Evolutionary conservation across 2,113 vertebrate genomes (phyloP).

Genomic region (Catagonus wagneri): DNA sequence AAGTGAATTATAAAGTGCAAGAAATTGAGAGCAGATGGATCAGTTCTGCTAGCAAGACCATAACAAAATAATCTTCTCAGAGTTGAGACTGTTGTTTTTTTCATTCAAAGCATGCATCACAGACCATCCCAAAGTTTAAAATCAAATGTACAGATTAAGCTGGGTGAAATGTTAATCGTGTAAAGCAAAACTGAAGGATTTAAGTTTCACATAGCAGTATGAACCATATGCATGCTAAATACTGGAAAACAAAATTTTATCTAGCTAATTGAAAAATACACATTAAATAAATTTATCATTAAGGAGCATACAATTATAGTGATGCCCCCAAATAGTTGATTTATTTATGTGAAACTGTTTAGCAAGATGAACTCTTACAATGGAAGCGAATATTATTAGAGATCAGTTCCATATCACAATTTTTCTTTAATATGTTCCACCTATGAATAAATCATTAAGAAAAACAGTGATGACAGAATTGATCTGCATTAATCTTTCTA

Average conservation of each 20-base stretch:
- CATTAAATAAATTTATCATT: slow-evolving; percentile 70
- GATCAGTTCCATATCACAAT: neutral
- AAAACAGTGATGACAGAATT: neutral
- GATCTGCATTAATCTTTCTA: neutral
- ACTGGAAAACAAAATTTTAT: slow-evolving; percentile 64
- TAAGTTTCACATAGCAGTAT: slow-evolving; percentile 60
- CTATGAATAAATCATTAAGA: neutral
- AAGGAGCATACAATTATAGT: slow-evolving; percentile 61
- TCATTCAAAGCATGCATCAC: slow-evolving; percentile 53
- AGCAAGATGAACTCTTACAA: slow-evolving; percentile 53
- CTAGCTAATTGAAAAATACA: slow-evolving; percentile 69
- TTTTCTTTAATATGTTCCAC: slow-evolving; percentile 15
- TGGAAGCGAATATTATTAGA: slow-evolving; percentile 1
- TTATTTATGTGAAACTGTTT: slow-evolving; percentile 64
- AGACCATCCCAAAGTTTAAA: slow-evolving; percentile 72
- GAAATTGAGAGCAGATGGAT: slow-evolving; percentile 72
- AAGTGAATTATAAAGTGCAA: slow-evolving; percentile 47
- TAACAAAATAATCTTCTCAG: slow-evolving; percentile 27
- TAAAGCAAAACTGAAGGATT: slow-evolving; percentile 73
- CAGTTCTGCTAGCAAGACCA: slow-evolving; percentile 3
- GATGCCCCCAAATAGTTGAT: slow-evolving; percentile 41
- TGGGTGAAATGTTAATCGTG: slow-evolving; percentile 65
- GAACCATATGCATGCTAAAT: slow-evolving; percentile 62
- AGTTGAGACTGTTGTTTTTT: neutral
- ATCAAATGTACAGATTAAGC: slow-evolving; percentile 70